Conservation (phyloP, 1,140 invertebrate genomes). For the Danaus melanippus region DNA sequence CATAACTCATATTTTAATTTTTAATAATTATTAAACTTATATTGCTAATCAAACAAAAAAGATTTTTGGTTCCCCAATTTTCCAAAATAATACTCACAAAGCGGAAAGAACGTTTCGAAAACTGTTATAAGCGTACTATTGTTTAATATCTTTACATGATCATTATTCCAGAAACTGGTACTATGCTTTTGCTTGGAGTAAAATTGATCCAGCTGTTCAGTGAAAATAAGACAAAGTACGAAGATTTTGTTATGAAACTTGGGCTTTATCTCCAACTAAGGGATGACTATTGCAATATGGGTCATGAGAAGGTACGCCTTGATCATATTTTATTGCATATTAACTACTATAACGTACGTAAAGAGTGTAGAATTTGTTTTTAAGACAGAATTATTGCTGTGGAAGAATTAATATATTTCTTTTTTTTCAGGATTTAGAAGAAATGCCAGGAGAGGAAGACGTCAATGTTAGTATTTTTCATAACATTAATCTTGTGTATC, state of each 20-base stretch:
- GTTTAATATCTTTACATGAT: neutral
- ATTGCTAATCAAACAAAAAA: no score
- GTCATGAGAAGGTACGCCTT: constrained; percentile 7
- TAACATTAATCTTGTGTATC: no score
- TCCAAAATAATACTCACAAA: no score
- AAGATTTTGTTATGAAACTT: constrained; percentile 4
- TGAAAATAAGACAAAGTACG: constrained; percentile 15
- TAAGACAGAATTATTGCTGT: neutral
- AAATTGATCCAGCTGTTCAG: constrained; percentile 18
- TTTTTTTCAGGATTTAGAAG: constrained; percentile 9
- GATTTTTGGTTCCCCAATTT: no score
- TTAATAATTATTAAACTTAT: no score
- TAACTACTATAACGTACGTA: neutral
- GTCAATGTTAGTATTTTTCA: no score
- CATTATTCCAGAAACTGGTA: constrained; percentile 19
- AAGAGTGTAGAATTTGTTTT: neutral
- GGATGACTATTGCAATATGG: constrained; percentile 23
- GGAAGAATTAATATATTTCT: neutral
- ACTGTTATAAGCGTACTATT: neutral
- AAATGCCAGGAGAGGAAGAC: constrained; percentile 7
- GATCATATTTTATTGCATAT: constrained; percentile 1
- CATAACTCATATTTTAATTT: no score
- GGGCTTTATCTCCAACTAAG: constrained; percentile 21
- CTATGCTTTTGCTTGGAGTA: constrained; percentile 5
- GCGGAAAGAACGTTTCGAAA: no score